Evolutionary conservation across 92 coral and sea anemone genomes (phyloP).

Genomic region (Porites divaricata): DNA sequence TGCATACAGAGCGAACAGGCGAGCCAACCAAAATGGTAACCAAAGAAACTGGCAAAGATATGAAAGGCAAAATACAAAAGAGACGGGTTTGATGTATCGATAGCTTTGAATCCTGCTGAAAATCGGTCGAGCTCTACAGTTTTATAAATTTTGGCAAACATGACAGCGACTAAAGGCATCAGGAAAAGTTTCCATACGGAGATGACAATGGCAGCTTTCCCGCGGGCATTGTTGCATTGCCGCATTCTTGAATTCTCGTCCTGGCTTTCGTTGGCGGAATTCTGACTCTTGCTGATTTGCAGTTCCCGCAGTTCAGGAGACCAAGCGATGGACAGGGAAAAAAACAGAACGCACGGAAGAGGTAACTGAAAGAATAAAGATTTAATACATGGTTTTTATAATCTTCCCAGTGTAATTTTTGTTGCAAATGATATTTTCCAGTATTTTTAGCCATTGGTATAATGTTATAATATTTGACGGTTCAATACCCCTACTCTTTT

Average conservation of each 20-base stretch:
- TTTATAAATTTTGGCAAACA: conserved; percentile 1
- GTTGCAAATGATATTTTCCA: no score
- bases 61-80: conserved; percentile 48
- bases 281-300: conserved; percentile 15
- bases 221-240: background rate
- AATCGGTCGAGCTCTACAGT: conserved; percentile 3
- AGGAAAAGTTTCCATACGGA: conserved; percentile 32
- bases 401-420: background rate
- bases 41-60: conserved; percentile 54
- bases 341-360: background rate
- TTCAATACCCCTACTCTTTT: no score
- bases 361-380: background rate
- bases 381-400: no score
- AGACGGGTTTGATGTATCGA: conserved; percentile 50
- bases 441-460: no score
- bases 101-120: conserved; percentile 55
- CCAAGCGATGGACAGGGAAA: conserved; percentile 47
- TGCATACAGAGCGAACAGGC: conserved; percentile 70
- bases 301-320: conserved; percentile 62
- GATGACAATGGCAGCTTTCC: conserved; percentile 24
- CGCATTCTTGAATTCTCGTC: background rate
- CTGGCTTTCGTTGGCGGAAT: conserved; percentile 7
- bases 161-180: conserved; percentile 13
- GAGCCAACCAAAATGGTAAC: conserved; percentile 58
- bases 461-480: no score